phyloP scores from a whole-genome alignment of 2,113 vertebrate genomes.

The Arothron firmamentum region DNA sequence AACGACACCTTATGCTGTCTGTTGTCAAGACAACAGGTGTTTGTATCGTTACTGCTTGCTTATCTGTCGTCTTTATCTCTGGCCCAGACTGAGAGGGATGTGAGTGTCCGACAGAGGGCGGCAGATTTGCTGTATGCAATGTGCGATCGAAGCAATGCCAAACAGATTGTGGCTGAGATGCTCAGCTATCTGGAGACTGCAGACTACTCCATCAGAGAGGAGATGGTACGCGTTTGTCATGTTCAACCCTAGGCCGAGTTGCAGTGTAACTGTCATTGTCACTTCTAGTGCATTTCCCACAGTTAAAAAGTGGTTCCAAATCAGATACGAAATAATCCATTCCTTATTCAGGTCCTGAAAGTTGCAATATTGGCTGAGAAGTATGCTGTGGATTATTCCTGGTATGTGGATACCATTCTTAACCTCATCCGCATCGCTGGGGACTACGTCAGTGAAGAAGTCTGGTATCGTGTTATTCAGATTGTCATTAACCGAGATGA shows the following conservation, averaged over 20 bases:
- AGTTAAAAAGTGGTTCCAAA: neutral
- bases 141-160: conserved; percentile 92
- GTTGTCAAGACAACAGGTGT: neutral
- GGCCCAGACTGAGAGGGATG: conserved; percentile 86
- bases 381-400: conserved; percentile 91
- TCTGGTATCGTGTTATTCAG: conserved; percentile 93
- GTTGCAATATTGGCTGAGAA: conserved; percentile 91
- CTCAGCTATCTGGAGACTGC: conserved; percentile 90
- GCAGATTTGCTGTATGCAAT: conserved; percentile 91
- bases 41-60: too few species aligned
- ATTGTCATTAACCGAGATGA: conserved; percentile 93
- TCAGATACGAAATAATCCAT: neutral
- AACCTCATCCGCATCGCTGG: conserved; percentile 93
- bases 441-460: conserved; percentile 91
- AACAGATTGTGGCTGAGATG: conserved; percentile 93
- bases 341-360: conserved; percentile 80
- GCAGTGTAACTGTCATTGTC: neutral
- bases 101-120: conserved; percentile 87
- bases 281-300: neutral
- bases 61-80: neutral
- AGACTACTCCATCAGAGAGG: conserved; percentile 90
- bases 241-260: too few species aligned
- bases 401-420: conserved; percentile 94
- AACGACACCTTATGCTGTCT: neutral
- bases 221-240: conserved; percentile 77